Base-by-base conservation (phyloP, 2,888 invertebrate species). In the Nebria brevicollis region DNA sequence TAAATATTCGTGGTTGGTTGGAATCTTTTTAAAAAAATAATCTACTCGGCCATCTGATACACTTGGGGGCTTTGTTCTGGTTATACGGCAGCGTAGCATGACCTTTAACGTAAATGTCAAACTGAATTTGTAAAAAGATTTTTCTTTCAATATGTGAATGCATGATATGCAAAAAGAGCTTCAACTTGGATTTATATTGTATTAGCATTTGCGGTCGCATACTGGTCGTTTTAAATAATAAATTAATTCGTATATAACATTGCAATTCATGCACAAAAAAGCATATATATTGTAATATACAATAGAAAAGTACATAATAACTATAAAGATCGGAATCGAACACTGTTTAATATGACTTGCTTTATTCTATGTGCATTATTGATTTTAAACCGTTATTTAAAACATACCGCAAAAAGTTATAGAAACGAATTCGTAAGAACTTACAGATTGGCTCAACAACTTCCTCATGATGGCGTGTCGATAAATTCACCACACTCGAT, bases 361-460 rank as follows among this genome's bases (percentile, higher is more conserved):
- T 54, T 13, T n/a, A 41, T 15, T n/a, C 15, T 13, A 2, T 15
- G 77, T 26, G 70, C 77, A 72, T 25, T 77, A 77, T 77, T 77
- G 77, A 77, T 77, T 77, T 70, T 7, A 72, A 77, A 54, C 77
- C 77, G 72, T 72, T 72, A 77, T 25, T 26, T 41, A 73, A 54
- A 75, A 77, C 68, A 77, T 43, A 1, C n/a, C 11, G n/a, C 41
- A 41, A 73, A 73, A 73, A 26, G 6, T 11, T 20, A 70, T 6
- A 42, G 42, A 73, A 73, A 73, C 42, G 41, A 15, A 41, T 73
- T 73, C 54, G 54, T 3, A 73, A 73, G 26, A 20, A 43, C 77
- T 77, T 25, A 77, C 77, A 20, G 13, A 54, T 13, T 6, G 13
- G 15, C 64, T 64, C 20, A 54, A 54, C 72, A 15, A 72, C 72